Evolutionary conservation across 2,888 invertebrate species (phyloP).

Genomic region (Hydriomena furcata): DNA sequence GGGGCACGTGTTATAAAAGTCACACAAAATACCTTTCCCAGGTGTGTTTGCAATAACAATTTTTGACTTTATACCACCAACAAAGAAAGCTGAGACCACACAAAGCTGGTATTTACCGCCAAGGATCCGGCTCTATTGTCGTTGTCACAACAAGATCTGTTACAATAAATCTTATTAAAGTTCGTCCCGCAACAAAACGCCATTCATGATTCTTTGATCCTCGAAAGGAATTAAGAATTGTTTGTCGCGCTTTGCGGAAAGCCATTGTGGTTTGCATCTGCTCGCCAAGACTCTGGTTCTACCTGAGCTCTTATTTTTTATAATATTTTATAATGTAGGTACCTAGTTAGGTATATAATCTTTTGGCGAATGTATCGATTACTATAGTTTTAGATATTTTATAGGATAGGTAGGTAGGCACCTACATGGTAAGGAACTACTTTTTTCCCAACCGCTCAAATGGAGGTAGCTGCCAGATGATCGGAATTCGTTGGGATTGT

Average conservation of each 20-base stretch:
- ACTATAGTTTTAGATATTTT: no score
- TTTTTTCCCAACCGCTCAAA: no score
- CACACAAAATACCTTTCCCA: constrained; percentile 40
- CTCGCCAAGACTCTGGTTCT: constrained; percentile 44
- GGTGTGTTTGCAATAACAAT: constrained; percentile 60
- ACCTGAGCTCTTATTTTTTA: constrained; percentile 17
- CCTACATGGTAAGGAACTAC: no score
- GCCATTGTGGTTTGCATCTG: constrained; percentile 72
- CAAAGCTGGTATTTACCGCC: constrained; percentile 70
- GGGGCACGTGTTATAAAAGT: constrained; percentile 12
- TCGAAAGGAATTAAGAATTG: constrained; percentile 62
- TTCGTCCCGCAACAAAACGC: constrained; percentile 63
- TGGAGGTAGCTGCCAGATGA: no score
- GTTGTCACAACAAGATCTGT: constrained; percentile 82
- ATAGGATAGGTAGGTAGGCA: no score
- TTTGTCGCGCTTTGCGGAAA: constrained; percentile 62
- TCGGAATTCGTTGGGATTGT: no score
- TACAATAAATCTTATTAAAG: constrained; percentile 83
- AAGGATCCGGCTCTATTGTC: constrained; percentile 68
- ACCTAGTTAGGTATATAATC: constrained; percentile 10
- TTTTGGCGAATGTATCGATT: constrained; percentile 6
- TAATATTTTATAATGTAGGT: no score
- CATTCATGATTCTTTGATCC: constrained; percentile 67
- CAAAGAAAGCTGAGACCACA: constrained; percentile 70
- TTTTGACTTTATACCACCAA: constrained; percentile 66